These are phyloP conservation scores for Pheosia gnoma DNA, from an alignment of 2,888 invertebrate species.

Conservation along the genomic window DNA sequence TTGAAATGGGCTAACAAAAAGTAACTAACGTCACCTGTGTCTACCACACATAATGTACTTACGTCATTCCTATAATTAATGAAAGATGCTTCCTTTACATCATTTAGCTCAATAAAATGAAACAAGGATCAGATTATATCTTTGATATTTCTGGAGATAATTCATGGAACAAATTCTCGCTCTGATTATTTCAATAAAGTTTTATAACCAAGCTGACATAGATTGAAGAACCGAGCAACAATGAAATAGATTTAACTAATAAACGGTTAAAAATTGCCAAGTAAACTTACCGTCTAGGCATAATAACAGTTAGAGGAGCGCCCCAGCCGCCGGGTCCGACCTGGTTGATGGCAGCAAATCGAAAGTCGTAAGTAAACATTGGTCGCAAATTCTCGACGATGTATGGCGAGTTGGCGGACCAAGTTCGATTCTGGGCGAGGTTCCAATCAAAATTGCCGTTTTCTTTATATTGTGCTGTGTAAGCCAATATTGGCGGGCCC, in stretches of 20 bases:
- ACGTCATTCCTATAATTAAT: slow-evolving; percentile 4
- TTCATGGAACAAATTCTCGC: background rate
- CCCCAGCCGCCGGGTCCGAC: slow-evolving; percentile 92
- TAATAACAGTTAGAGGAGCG: slow-evolving; percentile 85
- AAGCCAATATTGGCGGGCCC: slow-evolving; percentile 90
- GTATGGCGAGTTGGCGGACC: slow-evolving; percentile 92
- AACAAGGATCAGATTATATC: background rate
- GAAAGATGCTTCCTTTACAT: background rate
- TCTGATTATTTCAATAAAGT: background rate
- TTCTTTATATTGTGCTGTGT: slow-evolving; percentile 90
- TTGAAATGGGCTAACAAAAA: background rate
- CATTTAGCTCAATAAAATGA: background rate
- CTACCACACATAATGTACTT: background rate
- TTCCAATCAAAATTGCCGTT: slow-evolving; percentile 88
- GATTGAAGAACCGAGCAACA: no score
- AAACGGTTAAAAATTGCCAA: background rate
- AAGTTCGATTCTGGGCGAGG: slow-evolving; percentile 87
- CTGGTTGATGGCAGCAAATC: slow-evolving; percentile 93
- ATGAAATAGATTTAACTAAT: background rate
- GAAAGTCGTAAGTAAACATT: slow-evolving; percentile 90
- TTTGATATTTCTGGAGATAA: background rate
- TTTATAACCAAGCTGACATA: no score
- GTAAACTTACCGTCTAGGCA: slow-evolving; percentile 85
- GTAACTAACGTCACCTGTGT: background rate
- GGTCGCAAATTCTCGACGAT: slow-evolving; percentile 91